Conservation (phyloP, 1,140 invertebrate species). For the Pogonomyrmex barbatus region DNA sequence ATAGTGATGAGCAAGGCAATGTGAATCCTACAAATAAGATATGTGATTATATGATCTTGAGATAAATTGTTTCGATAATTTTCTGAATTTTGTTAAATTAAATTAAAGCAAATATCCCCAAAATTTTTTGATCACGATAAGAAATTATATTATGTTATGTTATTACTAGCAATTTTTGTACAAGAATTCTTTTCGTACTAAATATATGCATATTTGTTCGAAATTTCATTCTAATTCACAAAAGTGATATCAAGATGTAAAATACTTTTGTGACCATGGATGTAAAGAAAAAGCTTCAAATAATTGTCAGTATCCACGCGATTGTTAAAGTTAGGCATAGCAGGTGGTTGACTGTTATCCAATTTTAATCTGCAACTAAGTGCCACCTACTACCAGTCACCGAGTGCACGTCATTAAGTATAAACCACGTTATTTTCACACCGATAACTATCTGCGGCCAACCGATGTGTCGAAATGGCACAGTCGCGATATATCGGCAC, state of each 20-base stretch:
- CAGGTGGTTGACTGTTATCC: constrained; percentile 65
- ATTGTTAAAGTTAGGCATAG: constrained; percentile 57
- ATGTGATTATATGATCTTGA: constrained; percentile 17
- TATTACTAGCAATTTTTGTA: neutral
- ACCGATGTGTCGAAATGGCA: constrained; percentile 38
- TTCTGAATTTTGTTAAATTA: neutral
- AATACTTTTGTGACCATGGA: constrained; percentile 7
- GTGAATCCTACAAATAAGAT: neutral
- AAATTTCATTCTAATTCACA: neutral
- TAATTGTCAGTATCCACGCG: constrained; percentile 43
- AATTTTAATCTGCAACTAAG: constrained; percentile 38
- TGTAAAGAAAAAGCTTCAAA: constrained; percentile 9
- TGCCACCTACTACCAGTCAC: constrained; percentile 8
- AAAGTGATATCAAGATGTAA: neutral
- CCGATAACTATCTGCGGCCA: constrained; percentile 58
- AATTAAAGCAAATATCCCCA: neutral
- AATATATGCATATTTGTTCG: neutral
- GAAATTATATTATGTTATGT: neutral
- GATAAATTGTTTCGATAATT: neutral
- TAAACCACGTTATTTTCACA: constrained; percentile 68
- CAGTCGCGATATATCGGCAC: constrained; percentile 41
- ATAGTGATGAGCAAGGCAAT: neutral
- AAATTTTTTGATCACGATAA: neutral
- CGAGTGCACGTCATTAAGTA: constrained; percentile 47
- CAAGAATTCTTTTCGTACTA: neutral